A percentile compares a stretch with the other conserved stretches of the same genome.
Conservation (phyloP, 64 coral and sea anemone genomes). For the Orbicella faveolata region DNA sequence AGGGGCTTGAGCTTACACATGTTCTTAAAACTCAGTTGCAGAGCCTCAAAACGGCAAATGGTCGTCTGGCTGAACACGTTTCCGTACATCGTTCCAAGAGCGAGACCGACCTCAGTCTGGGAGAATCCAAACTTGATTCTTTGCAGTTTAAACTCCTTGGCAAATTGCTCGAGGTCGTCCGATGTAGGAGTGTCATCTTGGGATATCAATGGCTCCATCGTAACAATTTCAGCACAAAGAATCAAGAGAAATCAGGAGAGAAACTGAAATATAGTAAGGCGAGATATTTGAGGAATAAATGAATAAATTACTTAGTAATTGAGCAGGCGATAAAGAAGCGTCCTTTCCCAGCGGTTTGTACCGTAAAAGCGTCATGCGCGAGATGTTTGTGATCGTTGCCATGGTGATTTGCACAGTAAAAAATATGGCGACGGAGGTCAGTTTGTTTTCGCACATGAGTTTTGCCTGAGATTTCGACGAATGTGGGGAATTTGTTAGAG, state of each 20-base stretch:
- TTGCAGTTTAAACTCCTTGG: slow-evolving; percentile 74
- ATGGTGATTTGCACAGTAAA: neutral
- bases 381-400: neutral
- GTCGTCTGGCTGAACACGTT: slow-evolving; percentile 90
- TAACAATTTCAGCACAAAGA: neutral
- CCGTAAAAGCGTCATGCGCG: neutral
- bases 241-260: neutral
- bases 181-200: slow-evolving; percentile 35
- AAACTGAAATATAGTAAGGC: no score
- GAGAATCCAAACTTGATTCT: slow-evolving; percentile 85
- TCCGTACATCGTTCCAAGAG: slow-evolving; percentile 71
- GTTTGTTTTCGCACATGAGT: neutral
- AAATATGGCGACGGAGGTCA: neutral
- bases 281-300: neutral
- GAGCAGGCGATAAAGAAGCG: neutral
- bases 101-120: slow-evolving; percentile 87
- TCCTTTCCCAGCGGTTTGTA: neutral
- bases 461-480: neutral
- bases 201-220: neutral
- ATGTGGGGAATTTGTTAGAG: neutral
- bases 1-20: slow-evolving; percentile 84
- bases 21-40: slow-evolving; percentile 91
- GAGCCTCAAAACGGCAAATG: slow-evolving; percentile 92
- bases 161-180: slow-evolving; percentile 84
- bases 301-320: neutral